Evolutionary conservation across 2,888 invertebrate species (phyloP), one percentile per base, ranked within the genome.

Genomic region (Nezara viridula): DNA sequence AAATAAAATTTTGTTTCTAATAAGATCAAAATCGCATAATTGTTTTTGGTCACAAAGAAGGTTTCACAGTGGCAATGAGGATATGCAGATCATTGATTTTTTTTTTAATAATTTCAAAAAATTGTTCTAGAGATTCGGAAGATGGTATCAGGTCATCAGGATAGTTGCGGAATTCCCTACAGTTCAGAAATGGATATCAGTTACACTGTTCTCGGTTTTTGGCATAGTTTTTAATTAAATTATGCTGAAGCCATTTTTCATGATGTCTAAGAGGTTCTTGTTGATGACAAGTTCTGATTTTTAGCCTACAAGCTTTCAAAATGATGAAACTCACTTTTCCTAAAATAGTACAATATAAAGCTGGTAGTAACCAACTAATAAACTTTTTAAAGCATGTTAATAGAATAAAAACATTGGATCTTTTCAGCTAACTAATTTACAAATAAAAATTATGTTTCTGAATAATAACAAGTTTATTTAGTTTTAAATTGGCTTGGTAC

Each of bases 111-210:
- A 27, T 24, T 24, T 77, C 44, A 0, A 24, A 40, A 24, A 4
- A 52, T 81, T 44, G 40, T 81, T 81, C 27, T n/a, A 81, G 81
- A n/a, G 44, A 44, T 44, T n/a, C n/a, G 16, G 81, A 81, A 81
- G 81, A 44, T 24, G 44, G 44, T 81, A 47, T 44, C n/a, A 81
- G 81, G 81, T 40, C 81, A 81, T 81, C 81, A 81, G 81, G 81
- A 14, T 81, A 81, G 81, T 81, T 9, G 44, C 14, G 16, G 81
- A 81, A 81, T 81, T 44, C 44, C 44, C 81, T 81, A 81, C 81
- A 81, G 81, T 81, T 81, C 44, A 81, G 81, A 81, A n/a, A 44
- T 81, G 81, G 81, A 81, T 81, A 81, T 81, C 81, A 81, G 24
- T 81, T 44, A 47, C 81, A 81, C n/a, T 81, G n/a, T n/a, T 47